Percentiles rank a stretch among this genome's conserved stretches.
phyloP scores from a whole-genome alignment of 2,113 vertebrate genomes.

The Potamarius usumacintae region DNA sequence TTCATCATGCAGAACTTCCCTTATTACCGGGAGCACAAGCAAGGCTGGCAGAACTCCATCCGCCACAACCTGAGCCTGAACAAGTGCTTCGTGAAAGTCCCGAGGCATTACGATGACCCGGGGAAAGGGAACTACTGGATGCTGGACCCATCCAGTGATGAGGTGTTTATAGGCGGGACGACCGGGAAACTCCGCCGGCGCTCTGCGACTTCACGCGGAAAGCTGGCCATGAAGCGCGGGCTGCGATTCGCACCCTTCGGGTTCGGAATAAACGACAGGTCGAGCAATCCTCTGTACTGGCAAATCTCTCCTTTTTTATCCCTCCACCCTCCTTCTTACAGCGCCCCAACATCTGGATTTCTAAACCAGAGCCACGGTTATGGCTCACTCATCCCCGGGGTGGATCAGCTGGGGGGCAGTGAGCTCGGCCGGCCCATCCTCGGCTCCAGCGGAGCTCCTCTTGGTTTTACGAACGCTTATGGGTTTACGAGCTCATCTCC shows the following conservation, averaged over 20 bases:
- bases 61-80: slow-evolving; percentile 80
- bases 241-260: slow-evolving; percentile 75
- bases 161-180: slow-evolving; percentile 79
- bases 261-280: slow-evolving; percentile 71
- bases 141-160: slow-evolving; percentile 79
- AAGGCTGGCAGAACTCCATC: slow-evolving; percentile 83
- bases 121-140: slow-evolving; percentile 83
- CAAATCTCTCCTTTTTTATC: slow-evolving; percentile 78
- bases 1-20: slow-evolving; percentile 83
- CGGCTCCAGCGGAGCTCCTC: slow-evolving; percentile 61
- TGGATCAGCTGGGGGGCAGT: slow-evolving; percentile 72
- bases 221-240: slow-evolving; percentile 77
- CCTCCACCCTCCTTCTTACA: slow-evolving; percentile 76
- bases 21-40: slow-evolving; percentile 80
- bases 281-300: slow-evolving; percentile 76
- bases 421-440: slow-evolving; percentile 70
- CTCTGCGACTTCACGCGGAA: slow-evolving; percentile 76
- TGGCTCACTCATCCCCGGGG: slow-evolving; percentile 71
- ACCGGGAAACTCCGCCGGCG: slow-evolving; percentile 79
- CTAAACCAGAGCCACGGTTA: slow-evolving; percentile 70
- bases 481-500: slow-evolving; percentile 69
- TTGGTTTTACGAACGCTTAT: slow-evolving; percentile 70
- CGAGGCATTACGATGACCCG: slow-evolving; percentile 79
- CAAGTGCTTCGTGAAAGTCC: slow-evolving; percentile 81
- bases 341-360: slow-evolving; percentile 69